phyloP scores from a whole-genome alignment of 1,140 invertebrate genomes.

The Pentalonia nigronervosa region DNA sequence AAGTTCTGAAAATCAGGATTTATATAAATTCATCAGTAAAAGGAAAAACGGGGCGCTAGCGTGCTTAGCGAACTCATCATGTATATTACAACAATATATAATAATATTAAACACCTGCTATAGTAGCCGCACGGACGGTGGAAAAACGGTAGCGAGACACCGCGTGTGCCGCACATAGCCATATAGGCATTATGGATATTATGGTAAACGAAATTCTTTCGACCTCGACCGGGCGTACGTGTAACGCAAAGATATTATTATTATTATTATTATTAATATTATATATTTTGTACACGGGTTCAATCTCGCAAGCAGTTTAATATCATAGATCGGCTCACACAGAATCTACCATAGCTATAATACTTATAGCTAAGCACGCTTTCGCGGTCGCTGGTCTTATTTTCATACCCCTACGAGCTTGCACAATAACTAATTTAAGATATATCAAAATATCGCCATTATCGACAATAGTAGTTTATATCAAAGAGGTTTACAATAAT shows the following conservation, averaged over 20 bases:
- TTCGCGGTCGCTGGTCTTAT: background rate
- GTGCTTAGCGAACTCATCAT: background rate
- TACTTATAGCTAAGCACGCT: background rate
- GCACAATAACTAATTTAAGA: too few relatives aligned
- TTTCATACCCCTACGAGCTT: too few relatives aligned
- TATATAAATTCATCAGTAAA: background rate
- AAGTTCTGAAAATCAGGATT: background rate
- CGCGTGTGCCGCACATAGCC: background rate
- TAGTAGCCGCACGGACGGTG: background rate
- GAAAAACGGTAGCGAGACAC: background rate
- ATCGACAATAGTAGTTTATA: background rate
- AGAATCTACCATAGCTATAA: background rate
- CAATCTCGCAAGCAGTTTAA: background rate
- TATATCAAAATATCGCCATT: background rate
- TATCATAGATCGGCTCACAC: background rate
- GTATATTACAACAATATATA: background rate
- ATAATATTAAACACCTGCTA: background rate
- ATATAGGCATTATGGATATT: conserved; percentile 7
- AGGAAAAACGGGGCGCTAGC: background rate
- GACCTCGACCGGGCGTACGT: background rate
- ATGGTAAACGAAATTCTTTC: background rate
- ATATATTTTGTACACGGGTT: background rate
- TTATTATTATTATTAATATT: background rate
- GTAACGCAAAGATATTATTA: background rate
- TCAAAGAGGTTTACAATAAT: too few relatives aligned